A percentile compares a stretch with the other conserved stretches of the same genome.
Conservation (phyloP, 64 coral and sea anemone genomes). For the Exaiptasia diaphana region DNA sequence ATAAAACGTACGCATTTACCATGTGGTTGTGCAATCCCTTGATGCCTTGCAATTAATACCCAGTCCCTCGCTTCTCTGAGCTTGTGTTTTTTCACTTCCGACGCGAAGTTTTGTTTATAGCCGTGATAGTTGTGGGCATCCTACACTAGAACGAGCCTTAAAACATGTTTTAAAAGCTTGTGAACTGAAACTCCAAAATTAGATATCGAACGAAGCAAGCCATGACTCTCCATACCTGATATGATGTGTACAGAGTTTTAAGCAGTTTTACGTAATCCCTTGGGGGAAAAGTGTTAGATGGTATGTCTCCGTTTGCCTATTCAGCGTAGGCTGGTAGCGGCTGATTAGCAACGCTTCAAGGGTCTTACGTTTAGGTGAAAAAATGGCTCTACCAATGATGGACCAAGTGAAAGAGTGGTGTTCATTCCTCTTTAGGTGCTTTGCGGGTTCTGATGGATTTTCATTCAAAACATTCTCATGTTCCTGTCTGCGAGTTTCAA, state of each 20-base stretch:
- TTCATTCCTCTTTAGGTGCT: background rate
- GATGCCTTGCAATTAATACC: background rate
- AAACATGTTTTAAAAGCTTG: background rate
- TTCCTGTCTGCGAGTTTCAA: slow-evolving; percentile 13
- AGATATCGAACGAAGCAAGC: background rate
- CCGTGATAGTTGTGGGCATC: background rate
- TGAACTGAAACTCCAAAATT: background rate
- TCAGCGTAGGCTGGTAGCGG: no score
- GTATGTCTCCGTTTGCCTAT: background rate
- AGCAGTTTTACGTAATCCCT: no score
- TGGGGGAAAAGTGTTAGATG: background rate
- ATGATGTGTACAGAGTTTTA: no score
- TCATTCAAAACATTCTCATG: background rate
- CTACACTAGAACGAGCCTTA: background rate
- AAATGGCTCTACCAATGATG: background rate
- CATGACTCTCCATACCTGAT: slow-evolving; percentile 29
- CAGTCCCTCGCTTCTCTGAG: background rate
- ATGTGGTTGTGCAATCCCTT: background rate
- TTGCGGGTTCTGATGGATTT: background rate
- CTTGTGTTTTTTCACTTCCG: background rate
- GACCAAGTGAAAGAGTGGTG: background rate
- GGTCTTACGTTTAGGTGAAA: background rate
- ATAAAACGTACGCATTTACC: background rate
- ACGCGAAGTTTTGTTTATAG: background rate
- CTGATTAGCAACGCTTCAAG: background rate